Percentiles rank a stretch among this genome's conserved stretches.
Evolutionary conservation across 2,113 vertebrate species (phyloP).

Genomic region (Thomomys bottae): DNA sequence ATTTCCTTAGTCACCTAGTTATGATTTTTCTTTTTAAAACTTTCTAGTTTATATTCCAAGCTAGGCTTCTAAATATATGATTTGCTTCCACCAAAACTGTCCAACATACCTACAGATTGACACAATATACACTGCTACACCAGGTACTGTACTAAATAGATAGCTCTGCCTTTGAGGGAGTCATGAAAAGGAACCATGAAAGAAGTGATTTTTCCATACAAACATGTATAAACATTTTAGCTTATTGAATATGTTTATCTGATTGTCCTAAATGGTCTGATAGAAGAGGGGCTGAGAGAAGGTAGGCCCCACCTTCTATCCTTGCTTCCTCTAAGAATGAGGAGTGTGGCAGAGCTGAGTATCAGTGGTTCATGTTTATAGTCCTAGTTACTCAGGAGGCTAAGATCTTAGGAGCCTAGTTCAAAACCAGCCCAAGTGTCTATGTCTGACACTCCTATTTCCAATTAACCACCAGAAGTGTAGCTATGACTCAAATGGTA

Average conservation of each 20-base stretch:
- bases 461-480: no score
- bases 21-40: not conserved
- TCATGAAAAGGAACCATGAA: slow-evolving; percentile 52
- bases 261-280: not conserved
- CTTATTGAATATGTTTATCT: slow-evolving; percentile 62
- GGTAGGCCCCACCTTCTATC: no score
- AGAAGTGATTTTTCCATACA: slow-evolving; percentile 43
- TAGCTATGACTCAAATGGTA: no score
- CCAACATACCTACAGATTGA: not conserved
- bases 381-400: no score
- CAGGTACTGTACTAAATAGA: not conserved
- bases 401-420: no score
- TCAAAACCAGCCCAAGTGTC: no score
- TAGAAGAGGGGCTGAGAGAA: no score
- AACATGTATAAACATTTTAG: slow-evolving; percentile 63
- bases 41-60: slow-evolving; percentile 17
- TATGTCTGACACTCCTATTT: no score
- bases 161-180: not conserved
- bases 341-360: no score
- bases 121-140: not conserved
- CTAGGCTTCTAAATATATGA: not conserved
- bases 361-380: no score
- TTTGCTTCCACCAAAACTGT: slow-evolving; percentile 25
- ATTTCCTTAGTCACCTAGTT: slow-evolving; percentile 8
- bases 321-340: no score